Base-by-base conservation (phyloP, 2,888 invertebrate species). In the Opisthograptis luteolata region DNA sequence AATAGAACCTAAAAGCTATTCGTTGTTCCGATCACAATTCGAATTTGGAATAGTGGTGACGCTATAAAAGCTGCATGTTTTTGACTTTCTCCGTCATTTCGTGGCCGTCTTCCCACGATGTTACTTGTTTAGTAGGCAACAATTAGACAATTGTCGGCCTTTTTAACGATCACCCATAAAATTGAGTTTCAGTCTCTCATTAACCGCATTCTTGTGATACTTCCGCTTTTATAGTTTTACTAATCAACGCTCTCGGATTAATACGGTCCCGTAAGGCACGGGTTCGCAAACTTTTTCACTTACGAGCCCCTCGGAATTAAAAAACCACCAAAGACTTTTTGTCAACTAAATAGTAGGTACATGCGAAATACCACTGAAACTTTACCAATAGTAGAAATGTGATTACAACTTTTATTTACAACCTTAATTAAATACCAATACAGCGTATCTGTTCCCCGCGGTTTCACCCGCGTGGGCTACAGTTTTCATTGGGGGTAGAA, bases 201-300 rank as follows among this genome's bases (percentile, higher is more conserved):
- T 89, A 87, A 87, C 88, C 87, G 84, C 89, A 90, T 90, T 90
- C 89, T 80, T 86, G 76, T 84, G 86, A 88, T 87, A 89, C 87
- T 89, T 89, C 89, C 88, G 87, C 86, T 86, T 89, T 90, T 89
- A 90, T 89, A 90, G 89, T 88, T 88, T 87, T 84, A 88, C 87
- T 89, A 89, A 89, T 89, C 89, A 89, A 89, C 87, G 86, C 84
- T 76, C 65, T 41, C 77, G 88, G 87, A 87, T 89, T 88, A 88
- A 87, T 89, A 80, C 79, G 79, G 85, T 81, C 79, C 72, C 74
- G 77, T 77, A 19, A 20, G 44, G 3, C 50, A 45, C 13, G 17
- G 34, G 19, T 13, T 15, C 13, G 19, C 44, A 45, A 51, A 41
- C 35, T 14, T 37, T 50, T 19, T 8, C 7, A n/a, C n/a, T 1